Conservation (phyloP, 2,888 invertebrate species). For the Andrena trimmerana region DNA sequence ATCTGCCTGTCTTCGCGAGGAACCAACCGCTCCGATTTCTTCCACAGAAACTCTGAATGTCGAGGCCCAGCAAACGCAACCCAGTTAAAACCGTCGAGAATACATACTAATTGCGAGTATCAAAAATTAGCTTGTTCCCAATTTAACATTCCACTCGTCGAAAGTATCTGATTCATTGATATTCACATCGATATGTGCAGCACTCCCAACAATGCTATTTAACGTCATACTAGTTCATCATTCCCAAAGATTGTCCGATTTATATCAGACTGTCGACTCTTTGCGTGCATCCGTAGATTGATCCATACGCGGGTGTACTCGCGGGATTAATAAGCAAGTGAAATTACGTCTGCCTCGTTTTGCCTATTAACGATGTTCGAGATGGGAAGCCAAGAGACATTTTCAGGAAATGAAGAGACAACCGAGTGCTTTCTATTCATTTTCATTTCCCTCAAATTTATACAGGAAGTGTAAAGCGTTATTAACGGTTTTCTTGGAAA, state of each 20-base stretch:
- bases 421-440: neutral
- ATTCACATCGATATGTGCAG: too few relatives aligned
- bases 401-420: neutral
- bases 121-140: too few relatives aligned
- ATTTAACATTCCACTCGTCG: too few relatives aligned
- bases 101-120: too few relatives aligned
- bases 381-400: neutral
- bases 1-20: neutral
- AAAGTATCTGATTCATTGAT: too few relatives aligned
- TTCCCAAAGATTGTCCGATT: neutral
- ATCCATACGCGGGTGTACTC: neutral
- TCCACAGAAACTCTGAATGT: too few relatives aligned
- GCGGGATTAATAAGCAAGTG: constrained; percentile 3
- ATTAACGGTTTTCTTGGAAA: too few relatives aligned
- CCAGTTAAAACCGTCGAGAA: too few relatives aligned
- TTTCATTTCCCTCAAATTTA: neutral
- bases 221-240: neutral
- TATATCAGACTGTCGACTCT: neutral
- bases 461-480: neutral
- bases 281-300: neutral
- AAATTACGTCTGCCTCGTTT: constrained; percentile 7
- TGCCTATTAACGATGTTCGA: neutral
- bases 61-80: too few relatives aligned
- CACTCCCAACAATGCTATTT: too few relatives aligned
- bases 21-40: too few relatives aligned